Percentiles rank a stretch among this genome's conserved stretches.
Evolutionary conservation across 2,888 invertebrate genomes (phyloP).

Genomic region (Andrena minutula): DNA sequence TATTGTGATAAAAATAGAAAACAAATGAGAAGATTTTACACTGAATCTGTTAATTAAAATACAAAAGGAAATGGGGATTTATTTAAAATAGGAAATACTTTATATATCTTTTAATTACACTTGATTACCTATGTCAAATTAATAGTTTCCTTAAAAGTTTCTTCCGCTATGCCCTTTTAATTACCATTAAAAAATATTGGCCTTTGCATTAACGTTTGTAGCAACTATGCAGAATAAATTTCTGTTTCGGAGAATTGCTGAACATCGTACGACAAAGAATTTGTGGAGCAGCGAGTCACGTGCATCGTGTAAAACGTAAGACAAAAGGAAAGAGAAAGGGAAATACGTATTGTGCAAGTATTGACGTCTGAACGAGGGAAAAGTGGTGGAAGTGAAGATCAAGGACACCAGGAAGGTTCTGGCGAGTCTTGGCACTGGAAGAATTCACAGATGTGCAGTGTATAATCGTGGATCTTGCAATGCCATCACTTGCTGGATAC

Average conservation of each 20-base stretch:
- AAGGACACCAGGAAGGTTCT: conserved; percentile 72
- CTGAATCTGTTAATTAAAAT: too few relatives aligned
- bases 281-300: conserved; percentile 1
- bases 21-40: neutral
- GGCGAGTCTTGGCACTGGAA: conserved; percentile 85
- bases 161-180: neutral
- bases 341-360: conserved; percentile 19
- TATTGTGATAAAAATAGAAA: neutral
- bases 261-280: neutral
- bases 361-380: conserved; percentile 1
- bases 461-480: conserved; percentile 85
- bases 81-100: too few relatives aligned
- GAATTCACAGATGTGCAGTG: conserved; percentile 85
- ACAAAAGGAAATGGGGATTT: too few relatives aligned
- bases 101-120: too few relatives aligned
- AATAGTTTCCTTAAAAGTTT: too few relatives aligned
- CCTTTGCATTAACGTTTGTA: neutral
- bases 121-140: too few relatives aligned
- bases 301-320: conserved; percentile 3
- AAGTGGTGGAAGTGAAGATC: conserved; percentile 41
- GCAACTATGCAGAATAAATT: neutral
- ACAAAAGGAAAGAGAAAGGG: conserved; percentile 35
- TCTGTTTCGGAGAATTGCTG: neutral
- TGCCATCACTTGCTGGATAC: conserved; percentile 85
- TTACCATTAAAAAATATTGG: neutral